Evolutionary conservation across 2,113 vertebrate species (phyloP).

Genomic region (Labrus mixtus): DNA sequence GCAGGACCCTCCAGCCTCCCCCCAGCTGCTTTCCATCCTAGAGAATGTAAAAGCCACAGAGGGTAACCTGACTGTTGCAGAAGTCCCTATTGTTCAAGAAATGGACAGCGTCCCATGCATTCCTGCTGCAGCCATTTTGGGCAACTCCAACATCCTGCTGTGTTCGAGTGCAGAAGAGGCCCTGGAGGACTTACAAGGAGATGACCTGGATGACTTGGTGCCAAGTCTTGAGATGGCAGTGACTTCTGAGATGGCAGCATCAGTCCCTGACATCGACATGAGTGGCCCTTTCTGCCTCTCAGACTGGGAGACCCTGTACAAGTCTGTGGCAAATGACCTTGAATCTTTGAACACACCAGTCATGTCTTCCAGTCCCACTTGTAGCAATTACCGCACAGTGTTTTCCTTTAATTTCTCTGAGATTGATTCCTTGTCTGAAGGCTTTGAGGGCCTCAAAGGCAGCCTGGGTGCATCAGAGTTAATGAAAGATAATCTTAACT

Average conservation of each 20-base stretch:
- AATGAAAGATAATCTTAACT: constrained; percentile 92
- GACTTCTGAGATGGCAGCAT: constrained; percentile 85
- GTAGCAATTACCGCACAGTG: constrained; percentile 88
- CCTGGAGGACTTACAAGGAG: constrained; percentile 81
- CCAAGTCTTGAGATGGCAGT: constrained; percentile 82
- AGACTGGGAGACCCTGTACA: constrained; percentile 95
- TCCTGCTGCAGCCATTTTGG: constrained; percentile 80
- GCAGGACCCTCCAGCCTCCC: constrained; percentile 84
- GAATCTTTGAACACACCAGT: constrained; percentile 91
- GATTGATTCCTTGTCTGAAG: constrained; percentile 89
- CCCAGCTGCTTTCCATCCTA: constrained; percentile 81
- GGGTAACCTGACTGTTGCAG: constrained; percentile 32
- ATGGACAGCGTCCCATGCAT: constrained; percentile 58
- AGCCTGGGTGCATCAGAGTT: constrained; percentile 89
- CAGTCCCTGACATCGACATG: constrained; percentile 95
- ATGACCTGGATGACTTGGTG: constrained; percentile 86
- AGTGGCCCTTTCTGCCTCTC: constrained; percentile 89
- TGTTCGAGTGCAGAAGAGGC: constrained; percentile 84
- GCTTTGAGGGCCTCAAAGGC: constrained; percentile 86
- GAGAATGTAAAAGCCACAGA: constrained; percentile 70
- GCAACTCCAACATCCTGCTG: constrained; percentile 84
- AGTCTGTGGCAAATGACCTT: constrained; percentile 87
- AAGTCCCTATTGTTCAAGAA: constrained; percentile 60
- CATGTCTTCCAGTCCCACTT: constrained; percentile 92
- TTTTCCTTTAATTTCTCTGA: constrained; percentile 94